These are phyloP conservation scores for Brenthis daphne DNA, from an alignment of 2,888 invertebrate genomes.

Conservation along the genomic window DNA sequence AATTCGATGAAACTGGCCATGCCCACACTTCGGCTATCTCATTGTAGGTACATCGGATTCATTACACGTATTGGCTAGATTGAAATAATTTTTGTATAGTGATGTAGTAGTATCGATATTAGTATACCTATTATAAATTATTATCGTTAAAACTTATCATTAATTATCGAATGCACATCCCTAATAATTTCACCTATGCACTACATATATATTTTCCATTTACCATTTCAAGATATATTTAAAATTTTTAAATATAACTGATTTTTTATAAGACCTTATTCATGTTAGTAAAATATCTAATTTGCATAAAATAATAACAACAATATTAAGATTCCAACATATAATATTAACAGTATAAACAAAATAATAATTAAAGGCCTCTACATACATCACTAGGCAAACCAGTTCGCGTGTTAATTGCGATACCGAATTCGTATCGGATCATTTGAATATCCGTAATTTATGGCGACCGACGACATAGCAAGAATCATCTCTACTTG, in stretches of 20 bases:
- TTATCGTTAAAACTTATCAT: not conserved
- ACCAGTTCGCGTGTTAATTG: conserved; percentile 78
- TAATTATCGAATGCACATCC: too few species aligned
- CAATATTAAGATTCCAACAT: too few species aligned
- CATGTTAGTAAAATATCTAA: too few species aligned
- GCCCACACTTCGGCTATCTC: conserved; percentile 72
- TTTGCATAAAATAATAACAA: too few species aligned
- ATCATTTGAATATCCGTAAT: conserved; percentile 79
- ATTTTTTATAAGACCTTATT: too few species aligned
- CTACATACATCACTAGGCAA: conserved; percentile 58
- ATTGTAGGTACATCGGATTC: conserved; percentile 75
- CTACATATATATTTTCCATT: too few species aligned
- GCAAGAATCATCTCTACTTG: conserved; percentile 68
- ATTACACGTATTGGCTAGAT: conserved; percentile 78
- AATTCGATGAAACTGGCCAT: conserved; percentile 65
- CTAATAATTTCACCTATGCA: too few species aligned
- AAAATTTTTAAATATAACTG: too few species aligned
- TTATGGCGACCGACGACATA: conserved; percentile 65
- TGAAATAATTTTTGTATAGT: conserved; percentile 59
- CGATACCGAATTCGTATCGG: conserved; percentile 80
- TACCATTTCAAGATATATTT: too few species aligned
- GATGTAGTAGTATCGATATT: conserved; percentile 45
- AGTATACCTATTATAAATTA: not conserved
- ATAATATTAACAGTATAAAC: not conserved
- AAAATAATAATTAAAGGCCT: conserved; percentile 13